Evolutionary conservation across 2,113 vertebrate genomes (phyloP), one percentile per base, ranked within the genome.

Genomic region (Philantomba maxwellii): DNA sequence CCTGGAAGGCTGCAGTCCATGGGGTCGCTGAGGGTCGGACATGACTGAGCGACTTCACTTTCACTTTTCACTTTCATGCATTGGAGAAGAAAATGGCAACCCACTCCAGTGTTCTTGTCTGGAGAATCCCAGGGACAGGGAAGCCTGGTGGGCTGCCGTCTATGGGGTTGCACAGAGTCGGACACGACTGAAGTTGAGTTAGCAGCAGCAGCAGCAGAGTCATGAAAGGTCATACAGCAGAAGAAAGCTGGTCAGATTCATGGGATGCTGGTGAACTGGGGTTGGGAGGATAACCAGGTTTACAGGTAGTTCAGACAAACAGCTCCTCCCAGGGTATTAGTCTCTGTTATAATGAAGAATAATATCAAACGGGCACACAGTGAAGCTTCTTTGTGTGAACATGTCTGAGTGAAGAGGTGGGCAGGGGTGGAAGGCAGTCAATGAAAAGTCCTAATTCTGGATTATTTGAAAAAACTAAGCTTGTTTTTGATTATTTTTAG

Each of bases 391-490:
- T 4, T 39, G 26, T 30, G 13, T 45, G 10, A 7, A n/a, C 12
- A 3, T 1, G 21, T 33, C 43, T 49, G 43, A 19, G 53, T 17
- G 33, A 81, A 53, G n/a, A 64, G 6, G n/a, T 21, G 39, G 57
- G n/a, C 23, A 47, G 2, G 7, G 9, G 33, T 28, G 39, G 87
- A 49, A 91, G 33, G 25, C 7, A 39, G n/a, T 16, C 17, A 12
- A 10, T 21, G 10, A 45, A 43, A 45, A 47, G 53, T 62, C n/a
- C 2, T 16, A 49, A 49, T 58, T 84, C 43, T 66, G 55, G 16
- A 60, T 85, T 89, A 73, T 87, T 60, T 49, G 28, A 28, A 83
- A 83, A 86, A 62, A 49, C 13, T n/a, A 85, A 51, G 58, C 17
- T 8, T 12, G 25, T 1, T 53, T 93, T 90, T 93, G 45, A 45